Conservation (phyloP, 2,113 vertebrate genomes). For the Talpa occidentalis region DNA sequence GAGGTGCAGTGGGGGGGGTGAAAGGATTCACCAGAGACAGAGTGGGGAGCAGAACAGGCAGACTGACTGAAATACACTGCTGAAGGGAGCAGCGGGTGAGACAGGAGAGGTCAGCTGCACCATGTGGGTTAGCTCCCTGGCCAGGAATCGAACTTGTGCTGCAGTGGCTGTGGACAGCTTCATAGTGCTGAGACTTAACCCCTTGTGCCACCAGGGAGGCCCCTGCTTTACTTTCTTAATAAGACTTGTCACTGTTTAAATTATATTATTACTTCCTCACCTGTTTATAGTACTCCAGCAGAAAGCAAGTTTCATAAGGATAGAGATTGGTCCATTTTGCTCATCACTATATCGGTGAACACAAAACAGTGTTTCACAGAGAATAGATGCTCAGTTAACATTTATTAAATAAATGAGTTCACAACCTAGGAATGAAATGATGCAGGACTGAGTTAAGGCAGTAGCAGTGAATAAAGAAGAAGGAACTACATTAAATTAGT, state of each 20-base stretch:
- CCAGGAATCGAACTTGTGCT: too few relatives aligned
- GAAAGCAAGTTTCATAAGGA: background rate
- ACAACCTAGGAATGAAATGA: background rate
- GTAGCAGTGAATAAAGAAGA: background rate
- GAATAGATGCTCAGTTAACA: background rate
- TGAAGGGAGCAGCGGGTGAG: too few relatives aligned
- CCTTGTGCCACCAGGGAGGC: too few relatives aligned
- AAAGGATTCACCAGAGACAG: too few relatives aligned
- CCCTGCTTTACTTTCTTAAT: background rate
- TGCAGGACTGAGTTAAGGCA: background rate
- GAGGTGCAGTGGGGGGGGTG: too few relatives aligned
- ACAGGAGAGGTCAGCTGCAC: too few relatives aligned
- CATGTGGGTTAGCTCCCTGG: too few relatives aligned
- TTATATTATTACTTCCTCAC: background rate
- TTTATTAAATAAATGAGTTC: background rate
- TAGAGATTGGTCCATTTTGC: background rate
- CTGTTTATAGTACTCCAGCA: background rate
- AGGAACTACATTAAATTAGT: background rate
- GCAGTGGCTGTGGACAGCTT: too few relatives aligned
- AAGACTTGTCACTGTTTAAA: background rate
- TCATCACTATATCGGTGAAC: background rate
- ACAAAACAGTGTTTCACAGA: background rate
- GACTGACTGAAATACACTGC: too few relatives aligned
- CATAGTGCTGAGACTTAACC: too few relatives aligned
- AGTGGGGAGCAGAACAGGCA: too few relatives aligned